Conservation (phyloP, 2,797 vertebrate species). For the Arctocebus calabarensis region DNA sequence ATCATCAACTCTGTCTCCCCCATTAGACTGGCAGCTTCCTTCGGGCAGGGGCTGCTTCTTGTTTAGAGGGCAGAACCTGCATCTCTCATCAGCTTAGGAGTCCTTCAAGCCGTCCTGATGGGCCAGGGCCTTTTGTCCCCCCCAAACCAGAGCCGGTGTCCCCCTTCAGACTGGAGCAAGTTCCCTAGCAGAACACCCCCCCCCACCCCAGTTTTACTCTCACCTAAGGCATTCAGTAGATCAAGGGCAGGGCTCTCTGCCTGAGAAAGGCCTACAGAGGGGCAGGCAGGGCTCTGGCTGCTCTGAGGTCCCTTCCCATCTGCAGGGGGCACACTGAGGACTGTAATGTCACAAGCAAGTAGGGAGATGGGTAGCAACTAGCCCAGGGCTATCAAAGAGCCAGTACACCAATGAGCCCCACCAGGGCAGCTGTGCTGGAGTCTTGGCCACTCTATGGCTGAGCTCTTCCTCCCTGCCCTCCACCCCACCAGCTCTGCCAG, state of each 20-base stretch:
- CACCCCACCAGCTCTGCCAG: too few species aligned
- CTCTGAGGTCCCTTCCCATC: background rate
- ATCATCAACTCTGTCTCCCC: background rate
- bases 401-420: too few species aligned
- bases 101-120: background rate
- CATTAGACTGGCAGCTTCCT: background rate
- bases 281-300: background rate
- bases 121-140: background rate
- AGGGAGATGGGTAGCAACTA: background rate
- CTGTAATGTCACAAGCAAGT: background rate
- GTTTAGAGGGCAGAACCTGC: background rate
- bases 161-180: background rate
- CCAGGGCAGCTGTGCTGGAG: background rate
- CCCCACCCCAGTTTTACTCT: background rate
- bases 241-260: background rate
- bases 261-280: background rate
- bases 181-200: background rate
- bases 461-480: background rate
- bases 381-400: background rate
- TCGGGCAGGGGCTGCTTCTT: background rate
- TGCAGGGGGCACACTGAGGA: background rate
- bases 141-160: background rate
- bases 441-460: background rate
- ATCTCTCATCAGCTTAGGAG: background rate
- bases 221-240: accelerated